Base-by-base conservation (phyloP, 2,888 invertebrate species). In the Melanotus villosus region DNA sequence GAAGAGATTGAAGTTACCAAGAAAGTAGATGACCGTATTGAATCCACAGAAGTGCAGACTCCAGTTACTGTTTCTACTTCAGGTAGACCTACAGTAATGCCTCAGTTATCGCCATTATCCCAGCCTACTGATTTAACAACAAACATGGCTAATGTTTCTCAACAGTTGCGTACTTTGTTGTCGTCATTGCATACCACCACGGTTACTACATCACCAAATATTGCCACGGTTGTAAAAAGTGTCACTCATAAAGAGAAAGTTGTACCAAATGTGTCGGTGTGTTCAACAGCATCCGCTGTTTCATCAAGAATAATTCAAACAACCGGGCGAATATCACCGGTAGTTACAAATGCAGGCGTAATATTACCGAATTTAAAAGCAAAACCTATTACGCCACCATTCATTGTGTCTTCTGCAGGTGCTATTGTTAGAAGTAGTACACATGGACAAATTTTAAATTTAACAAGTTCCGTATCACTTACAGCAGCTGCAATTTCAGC, bases 81-180 rank as follows among this genome's bases (percentile, higher is more conserved):
- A 2, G 52, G 52, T 1, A 67, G 52, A 30, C 85, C 87, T 70
- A 86, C 89, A 0, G 86, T 88, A 0, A 87, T 91, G 52, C 91
- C 92, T 0, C 92, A 92, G 79, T 82, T 92, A 19, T 92, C 92
- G 0, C 92, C 92, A 0, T 80, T 92, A 1, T 92, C 92, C 0
- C 91, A 92, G 79, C 92, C 92, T 0, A 89, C 90, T 1, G 92
- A 92, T 79, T 83, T 92, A 52, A 91, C 91, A 10, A 90, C 91
- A 0, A 91, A 91, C 77, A 90, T 92, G 84, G 91, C 90, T 0
- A 92, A 91, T 78, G 91, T 89, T 0, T 91, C 91, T 0, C 91
- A 91, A 80, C 92, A 91, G 77, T 79, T 91, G 47, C 85, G 91
- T 32, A 89, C 89, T 3, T 86, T 92, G 52, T 85, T 92, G 81